Evolutionary conservation across 2,113 vertebrate species (phyloP).

Genomic region (Nyctereutes procyonoides): DNA sequence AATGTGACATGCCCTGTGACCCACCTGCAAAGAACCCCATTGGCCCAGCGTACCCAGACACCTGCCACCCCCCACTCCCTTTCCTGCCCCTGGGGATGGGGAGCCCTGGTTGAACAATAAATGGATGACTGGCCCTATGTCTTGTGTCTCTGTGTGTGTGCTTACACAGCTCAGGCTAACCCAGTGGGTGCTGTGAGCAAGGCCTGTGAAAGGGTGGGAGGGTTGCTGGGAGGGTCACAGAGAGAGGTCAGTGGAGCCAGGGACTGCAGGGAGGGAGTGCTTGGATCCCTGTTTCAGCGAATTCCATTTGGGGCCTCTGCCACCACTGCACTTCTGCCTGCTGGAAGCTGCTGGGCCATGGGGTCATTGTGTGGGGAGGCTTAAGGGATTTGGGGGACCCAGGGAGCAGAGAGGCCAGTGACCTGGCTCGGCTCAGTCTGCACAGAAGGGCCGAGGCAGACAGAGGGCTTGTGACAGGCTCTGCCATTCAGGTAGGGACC

Average conservation of each 20-base stretch:
- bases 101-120: slow-evolving; percentile 55
- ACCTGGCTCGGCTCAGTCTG: slow-evolving; percentile 65
- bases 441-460: slow-evolving; percentile 55
- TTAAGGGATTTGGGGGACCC: slow-evolving; percentile 78
- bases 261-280: background rate
- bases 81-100: background rate
- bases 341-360: slow-evolving; percentile 69
- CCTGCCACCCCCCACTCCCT: background rate
- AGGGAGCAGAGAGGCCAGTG: background rate
- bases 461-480: slow-evolving; percentile 57
- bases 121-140: background rate
- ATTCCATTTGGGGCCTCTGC: slow-evolving; percentile 69
- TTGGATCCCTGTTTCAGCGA: slow-evolving; percentile 69
- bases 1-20: background rate
- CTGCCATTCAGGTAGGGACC: slow-evolving; percentile 66
- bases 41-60: background rate
- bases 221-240: background rate
- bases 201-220: background rate
- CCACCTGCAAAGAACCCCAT: background rate
- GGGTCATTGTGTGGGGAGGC: slow-evolving; percentile 72
- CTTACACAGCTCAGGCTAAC: background rate
- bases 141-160: background rate
- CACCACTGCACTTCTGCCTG: slow-evolving; percentile 62
- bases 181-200: background rate
- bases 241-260: background rate